Percentiles rank a stretch among this genome's conserved stretches.
Evolutionary conservation across 2,797 vertebrate genomes (phyloP).

Genomic region (Pseudopleuronectes americanus): DNA sequence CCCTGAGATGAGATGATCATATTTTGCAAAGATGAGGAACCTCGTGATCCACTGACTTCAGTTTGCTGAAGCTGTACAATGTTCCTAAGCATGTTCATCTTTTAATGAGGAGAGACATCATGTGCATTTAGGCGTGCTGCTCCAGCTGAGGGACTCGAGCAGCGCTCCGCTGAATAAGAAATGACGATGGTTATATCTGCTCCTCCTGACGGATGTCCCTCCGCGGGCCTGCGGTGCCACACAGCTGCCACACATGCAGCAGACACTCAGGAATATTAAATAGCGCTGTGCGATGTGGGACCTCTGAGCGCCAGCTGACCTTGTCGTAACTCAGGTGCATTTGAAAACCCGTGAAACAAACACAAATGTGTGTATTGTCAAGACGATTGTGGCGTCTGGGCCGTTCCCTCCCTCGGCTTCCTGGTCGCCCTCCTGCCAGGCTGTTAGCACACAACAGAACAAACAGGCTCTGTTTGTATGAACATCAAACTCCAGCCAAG

Average conservation of each 20-base stretch:
- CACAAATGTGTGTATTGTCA: not conserved
- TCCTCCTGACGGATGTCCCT: conserved; percentile 41
- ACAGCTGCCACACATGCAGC: not conserved
- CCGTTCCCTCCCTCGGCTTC: conserved; percentile 14
- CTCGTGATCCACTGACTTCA: not conserved
- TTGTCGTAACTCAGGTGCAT: conserved; percentile 11
- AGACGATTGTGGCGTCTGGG: conserved; percentile 40
- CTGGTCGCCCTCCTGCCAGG: conserved; percentile 24
- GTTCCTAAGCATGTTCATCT: conserved; percentile 16
- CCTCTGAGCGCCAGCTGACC: conserved; percentile 41
- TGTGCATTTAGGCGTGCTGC: conserved; percentile 23
- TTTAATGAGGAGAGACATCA: conserved; percentile 26
- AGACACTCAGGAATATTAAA: not conserved
- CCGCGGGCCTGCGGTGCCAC: conserved; percentile 18
- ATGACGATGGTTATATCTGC: conserved; percentile 59
- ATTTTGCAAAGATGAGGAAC: conserved; percentile 1
- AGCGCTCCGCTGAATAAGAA: conserved; percentile 61
- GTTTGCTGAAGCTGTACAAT: conserved; percentile 11
- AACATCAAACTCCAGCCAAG: conserved; percentile 44
- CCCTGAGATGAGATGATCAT: conserved; percentile 28
- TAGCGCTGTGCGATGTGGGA: conserved; percentile 14
- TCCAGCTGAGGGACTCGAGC: conserved; percentile 33
- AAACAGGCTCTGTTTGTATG: conserved; percentile 58
- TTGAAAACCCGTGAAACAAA: not conserved
- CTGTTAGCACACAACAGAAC: conserved; percentile 55